These are phyloP conservation scores for Rhabdomys pumilio DNA, from an alignment of 2,797 vertebrate species.

Conservation along the genomic window DNA sequence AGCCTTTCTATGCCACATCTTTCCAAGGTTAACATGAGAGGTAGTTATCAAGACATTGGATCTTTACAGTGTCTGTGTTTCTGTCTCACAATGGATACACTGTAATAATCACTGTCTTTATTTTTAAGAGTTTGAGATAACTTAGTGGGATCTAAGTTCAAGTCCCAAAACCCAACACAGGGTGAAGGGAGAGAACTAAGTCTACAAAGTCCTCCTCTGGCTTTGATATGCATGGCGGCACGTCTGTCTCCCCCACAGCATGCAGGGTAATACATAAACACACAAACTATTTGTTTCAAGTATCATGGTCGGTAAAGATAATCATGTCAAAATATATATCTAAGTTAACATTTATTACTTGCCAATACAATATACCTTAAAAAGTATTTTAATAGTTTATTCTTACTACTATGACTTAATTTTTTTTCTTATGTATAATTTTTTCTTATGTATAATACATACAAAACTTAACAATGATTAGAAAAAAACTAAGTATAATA, in stretches of 20 bases:
- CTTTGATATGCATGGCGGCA: background rate
- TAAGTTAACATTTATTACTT: slow-evolving; percentile 32
- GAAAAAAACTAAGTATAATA: slow-evolving; percentile 31
- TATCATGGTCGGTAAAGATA: background rate
- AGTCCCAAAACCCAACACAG: background rate
- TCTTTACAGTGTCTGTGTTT: background rate
- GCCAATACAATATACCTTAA: background rate
- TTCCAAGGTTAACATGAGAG: background rate
- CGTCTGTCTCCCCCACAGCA: too few species aligned
- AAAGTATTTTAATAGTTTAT: slow-evolving; percentile 45
- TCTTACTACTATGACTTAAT: slow-evolving; percentile 41
- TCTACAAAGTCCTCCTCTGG: background rate
- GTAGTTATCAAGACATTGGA: background rate
- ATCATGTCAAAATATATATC: slow-evolving; percentile 30
- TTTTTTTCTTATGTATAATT: slow-evolving; percentile 30
- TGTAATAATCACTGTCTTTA: background rate
- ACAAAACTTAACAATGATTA: slow-evolving; percentile 46
- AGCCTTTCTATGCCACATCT: background rate
- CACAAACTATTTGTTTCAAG: background rate
- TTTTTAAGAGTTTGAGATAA: background rate
- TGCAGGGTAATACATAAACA: background rate
- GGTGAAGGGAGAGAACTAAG: background rate
- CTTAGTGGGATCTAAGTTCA: background rate
- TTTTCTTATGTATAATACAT: background rate
- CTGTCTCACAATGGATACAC: slow-evolving; percentile 39